Evolutionary conservation across 1,140 invertebrate species (phyloP).

Genomic region (Meloidogyne exigua): DNA sequence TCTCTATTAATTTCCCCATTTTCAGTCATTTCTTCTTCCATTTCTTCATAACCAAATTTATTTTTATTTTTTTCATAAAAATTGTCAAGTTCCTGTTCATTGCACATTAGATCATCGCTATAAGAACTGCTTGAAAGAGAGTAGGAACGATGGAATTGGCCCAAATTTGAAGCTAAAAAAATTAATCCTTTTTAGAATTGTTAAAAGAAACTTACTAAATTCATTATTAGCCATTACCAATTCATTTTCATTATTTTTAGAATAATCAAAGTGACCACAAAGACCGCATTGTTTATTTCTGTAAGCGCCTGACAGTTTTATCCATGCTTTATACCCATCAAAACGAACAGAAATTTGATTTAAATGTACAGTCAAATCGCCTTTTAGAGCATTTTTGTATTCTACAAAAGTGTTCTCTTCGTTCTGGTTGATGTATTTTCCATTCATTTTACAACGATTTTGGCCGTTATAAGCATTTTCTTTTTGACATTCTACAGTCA

Average conservation of each 20-base stretch:
- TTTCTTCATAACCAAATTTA: background rate
- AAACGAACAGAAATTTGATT: slow-evolving; percentile 31
- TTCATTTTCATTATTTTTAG: slow-evolving; percentile 27
- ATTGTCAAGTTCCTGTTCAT: slow-evolving; percentile 13
- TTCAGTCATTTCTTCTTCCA: background rate
- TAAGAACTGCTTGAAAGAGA: background rate
- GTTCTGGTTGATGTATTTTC: background rate
- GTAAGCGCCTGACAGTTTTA: slow-evolving; percentile 32
- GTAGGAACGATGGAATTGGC: slow-evolving; percentile 42
- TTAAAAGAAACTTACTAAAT: background rate
- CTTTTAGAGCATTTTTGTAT: slow-evolving; percentile 27
- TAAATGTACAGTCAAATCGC: slow-evolving; percentile 23
- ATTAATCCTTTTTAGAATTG: background rate
- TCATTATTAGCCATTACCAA: slow-evolving; percentile 29
- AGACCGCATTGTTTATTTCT: slow-evolving; percentile 42
- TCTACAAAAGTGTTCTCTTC: slow-evolving; percentile 17
- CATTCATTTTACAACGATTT: slow-evolving; percentile 24
- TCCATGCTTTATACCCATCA: slow-evolving; percentile 29
- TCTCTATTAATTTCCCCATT: background rate
- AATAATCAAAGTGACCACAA: slow-evolving; percentile 39
- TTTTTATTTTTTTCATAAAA: slow-evolving; percentile 21
- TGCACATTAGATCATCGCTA: slow-evolving; percentile 13
- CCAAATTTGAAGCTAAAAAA: slow-evolving; percentile 26
- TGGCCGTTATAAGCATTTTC: background rate
- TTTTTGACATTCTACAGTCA: slow-evolving; percentile 33